These are phyloP conservation scores for Neodiprion virginianus DNA, from an alignment of 1,140 invertebrate genomes.

Conservation along the genomic window DNA sequence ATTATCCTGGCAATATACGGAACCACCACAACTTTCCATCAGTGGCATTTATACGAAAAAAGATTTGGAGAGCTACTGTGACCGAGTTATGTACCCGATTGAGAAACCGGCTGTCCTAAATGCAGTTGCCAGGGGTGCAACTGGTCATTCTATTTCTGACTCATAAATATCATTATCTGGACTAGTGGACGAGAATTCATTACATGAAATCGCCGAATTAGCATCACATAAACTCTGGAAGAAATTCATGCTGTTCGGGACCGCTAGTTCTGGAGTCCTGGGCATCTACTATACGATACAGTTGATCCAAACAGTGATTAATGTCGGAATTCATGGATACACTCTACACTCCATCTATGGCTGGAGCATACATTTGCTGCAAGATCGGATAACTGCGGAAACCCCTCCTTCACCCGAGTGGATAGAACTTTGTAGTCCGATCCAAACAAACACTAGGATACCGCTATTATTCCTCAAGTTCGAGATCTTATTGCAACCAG, in stretches of 20 bases:
- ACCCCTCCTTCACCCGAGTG: background rate
- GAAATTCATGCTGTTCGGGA: background rate
- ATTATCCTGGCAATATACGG: background rate
- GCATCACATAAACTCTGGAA: slow-evolving; percentile 9
- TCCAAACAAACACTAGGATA: background rate
- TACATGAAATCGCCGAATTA: background rate
- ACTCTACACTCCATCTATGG: slow-evolving; percentile 20
- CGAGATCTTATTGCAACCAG: background rate
- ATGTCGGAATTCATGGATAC: slow-evolving; percentile 16
- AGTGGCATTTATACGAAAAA: slow-evolving; percentile 23
- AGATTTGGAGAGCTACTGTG: slow-evolving; percentile 14
- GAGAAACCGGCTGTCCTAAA: background rate
- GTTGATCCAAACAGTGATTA: slow-evolving; percentile 7
- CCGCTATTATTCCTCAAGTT: slow-evolving; percentile 11
- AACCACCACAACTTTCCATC: slow-evolving; percentile 12
- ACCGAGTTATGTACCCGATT: background rate
- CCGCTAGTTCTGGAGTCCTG: slow-evolving; percentile 1
- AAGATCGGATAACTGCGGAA: too few relatives aligned
- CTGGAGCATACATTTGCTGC: slow-evolving; percentile 22
- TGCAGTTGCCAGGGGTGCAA: slow-evolving; percentile 8
- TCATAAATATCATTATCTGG: background rate
- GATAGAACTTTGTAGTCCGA: background rate
- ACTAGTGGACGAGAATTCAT: slow-evolving; percentile 13
- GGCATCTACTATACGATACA: slow-evolving; percentile 5
- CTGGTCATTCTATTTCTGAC: background rate